Evolutionary conservation across 1,140 invertebrate genomes (phyloP).

Genomic region (Neuroterus valhalla): DNA sequence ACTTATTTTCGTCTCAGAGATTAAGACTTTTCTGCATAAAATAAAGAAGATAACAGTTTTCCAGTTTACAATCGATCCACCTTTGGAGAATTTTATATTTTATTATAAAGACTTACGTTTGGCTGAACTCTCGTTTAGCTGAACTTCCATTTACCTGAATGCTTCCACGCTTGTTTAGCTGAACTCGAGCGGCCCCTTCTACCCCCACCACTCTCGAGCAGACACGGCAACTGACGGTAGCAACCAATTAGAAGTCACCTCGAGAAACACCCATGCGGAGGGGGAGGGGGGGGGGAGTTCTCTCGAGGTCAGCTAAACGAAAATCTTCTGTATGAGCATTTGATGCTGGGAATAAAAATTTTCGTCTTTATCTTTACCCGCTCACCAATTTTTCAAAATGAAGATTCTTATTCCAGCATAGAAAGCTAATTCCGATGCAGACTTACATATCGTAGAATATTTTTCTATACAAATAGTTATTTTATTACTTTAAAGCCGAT

Average conservation of each 20-base stretch:
- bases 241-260: too few species aligned
- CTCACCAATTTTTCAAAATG: neutral
- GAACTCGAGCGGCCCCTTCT: too few species aligned
- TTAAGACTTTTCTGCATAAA: slow-evolving; percentile 5
- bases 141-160: too few species aligned
- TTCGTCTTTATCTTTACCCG: neutral
- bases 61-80: neutral
- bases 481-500: slow-evolving; percentile 23
- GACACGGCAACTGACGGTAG: too few species aligned
- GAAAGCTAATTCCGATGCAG: neutral
- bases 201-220: too few species aligned
- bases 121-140: too few species aligned
- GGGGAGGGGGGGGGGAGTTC: too few species aligned
- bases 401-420: slow-evolving; percentile 2
- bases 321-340: too few species aligned
- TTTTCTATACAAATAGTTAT: slow-evolving; percentile 24
- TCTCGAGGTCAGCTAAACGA: too few species aligned
- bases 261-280: too few species aligned
- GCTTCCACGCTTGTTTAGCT: too few species aligned
- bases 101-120: too few species aligned
- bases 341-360: slow-evolving; percentile 17
- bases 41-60: neutral
- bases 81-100: neutral
- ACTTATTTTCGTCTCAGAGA: slow-evolving; percentile 67
- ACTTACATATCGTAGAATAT: slow-evolving; percentile 4